Conservation (phyloP, 2,797 vertebrate species). For the Balearica regulorum region DNA sequence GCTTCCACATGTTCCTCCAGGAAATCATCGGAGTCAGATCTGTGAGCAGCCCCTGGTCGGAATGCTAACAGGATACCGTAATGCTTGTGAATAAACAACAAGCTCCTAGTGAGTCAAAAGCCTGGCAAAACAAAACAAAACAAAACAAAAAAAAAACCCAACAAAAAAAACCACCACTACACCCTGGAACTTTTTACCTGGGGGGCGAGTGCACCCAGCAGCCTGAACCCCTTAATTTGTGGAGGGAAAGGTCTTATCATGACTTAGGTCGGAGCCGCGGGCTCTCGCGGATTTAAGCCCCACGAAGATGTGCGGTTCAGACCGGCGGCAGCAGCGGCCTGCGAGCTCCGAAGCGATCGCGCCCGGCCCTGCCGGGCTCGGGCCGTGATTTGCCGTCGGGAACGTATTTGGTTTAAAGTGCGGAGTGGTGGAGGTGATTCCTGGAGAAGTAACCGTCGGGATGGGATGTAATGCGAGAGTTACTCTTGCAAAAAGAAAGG, state of each 20-base stretch:
- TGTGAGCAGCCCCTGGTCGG: conserved; percentile 75
- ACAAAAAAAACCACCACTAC: accelerated
- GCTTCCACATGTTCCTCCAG: conserved; percentile 94
- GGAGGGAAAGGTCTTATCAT: not conserved
- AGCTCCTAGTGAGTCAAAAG: not conserved
- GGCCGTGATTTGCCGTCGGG: not conserved
- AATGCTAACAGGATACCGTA: conserved; percentile 79
- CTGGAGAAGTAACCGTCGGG: not conserved
- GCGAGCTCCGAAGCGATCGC: not conserved
- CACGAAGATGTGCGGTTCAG: not conserved
- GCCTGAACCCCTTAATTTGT: not conserved
- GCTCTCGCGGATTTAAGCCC: not conserved
- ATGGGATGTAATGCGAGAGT: not conserved
- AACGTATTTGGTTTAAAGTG: not conserved
- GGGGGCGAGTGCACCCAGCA: not conserved
- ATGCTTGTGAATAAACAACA: conserved; percentile 69
- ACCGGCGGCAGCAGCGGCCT: not conserved
- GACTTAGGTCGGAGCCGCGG: not conserved
- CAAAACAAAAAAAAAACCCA: not conserved
- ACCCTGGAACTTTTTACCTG: not conserved
- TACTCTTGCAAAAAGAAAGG: not conserved
- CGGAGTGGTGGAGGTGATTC: not conserved
- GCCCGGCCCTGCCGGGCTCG: not conserved
- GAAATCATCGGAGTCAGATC: conserved; percentile 74
- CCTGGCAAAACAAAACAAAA: too few species aligned